Percentiles rank a stretch among this genome's conserved stretches.
Evolutionary conservation across 2,888 invertebrate species (phyloP).

Genomic region (Steinernema hermaphroditum): DNA sequence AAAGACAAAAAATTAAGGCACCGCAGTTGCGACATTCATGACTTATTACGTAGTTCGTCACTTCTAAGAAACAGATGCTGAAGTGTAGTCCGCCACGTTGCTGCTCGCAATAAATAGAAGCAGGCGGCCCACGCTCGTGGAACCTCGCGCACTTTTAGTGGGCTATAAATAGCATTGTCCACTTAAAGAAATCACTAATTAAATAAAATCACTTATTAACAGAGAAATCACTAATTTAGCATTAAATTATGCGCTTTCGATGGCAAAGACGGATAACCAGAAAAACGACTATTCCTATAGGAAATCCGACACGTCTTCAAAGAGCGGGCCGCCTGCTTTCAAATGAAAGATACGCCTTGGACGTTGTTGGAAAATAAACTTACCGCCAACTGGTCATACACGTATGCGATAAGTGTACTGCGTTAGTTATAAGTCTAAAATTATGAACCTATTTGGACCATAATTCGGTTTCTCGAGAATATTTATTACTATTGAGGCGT

Average conservation of each 20-base stretch:
- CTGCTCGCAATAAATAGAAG: background rate
- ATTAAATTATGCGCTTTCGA: too few species aligned
- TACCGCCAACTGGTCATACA: too few species aligned
- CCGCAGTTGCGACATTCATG: background rate
- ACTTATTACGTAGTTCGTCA: slow-evolving; percentile 17
- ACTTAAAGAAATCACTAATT: background rate
- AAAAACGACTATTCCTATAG: too few species aligned
- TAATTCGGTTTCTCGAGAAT: too few species aligned
- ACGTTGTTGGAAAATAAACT: too few species aligned
- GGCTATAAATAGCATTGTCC: background rate
- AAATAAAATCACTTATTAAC: background rate
- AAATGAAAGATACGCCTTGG: background rate
- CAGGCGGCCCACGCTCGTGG: background rate
- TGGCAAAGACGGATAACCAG: too few species aligned
- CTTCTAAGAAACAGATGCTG: background rate
- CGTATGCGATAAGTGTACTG: too few species aligned
- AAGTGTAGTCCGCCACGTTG: too few species aligned
- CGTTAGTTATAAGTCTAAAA: too few species aligned
- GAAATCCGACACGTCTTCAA: slow-evolving; percentile 20
- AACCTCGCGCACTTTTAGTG: background rate
- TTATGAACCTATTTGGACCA: too few species aligned
- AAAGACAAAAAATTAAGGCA: background rate
- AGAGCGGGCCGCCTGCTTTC: slow-evolving; percentile 10
- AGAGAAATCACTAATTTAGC: too few species aligned
- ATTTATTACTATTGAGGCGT: too few species aligned